Percentiles rank a stretch among this genome's conserved stretches.
Conservation (phyloP, 2,113 vertebrate species). For the Strix uralensis region DNA sequence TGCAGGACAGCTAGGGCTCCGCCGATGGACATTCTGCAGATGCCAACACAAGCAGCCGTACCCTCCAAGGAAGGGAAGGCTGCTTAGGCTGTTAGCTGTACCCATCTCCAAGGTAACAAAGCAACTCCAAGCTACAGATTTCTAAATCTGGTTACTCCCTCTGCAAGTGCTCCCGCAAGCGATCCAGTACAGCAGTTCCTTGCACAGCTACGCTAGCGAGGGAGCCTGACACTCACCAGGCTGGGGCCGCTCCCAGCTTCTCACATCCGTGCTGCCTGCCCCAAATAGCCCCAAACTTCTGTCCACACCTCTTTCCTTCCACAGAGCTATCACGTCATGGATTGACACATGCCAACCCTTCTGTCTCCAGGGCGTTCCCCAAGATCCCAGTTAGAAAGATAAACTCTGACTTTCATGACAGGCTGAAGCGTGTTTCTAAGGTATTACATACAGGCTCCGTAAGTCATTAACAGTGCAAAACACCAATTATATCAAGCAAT, state of each 20-base stretch:
- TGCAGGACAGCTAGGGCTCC: not conserved
- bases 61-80: not conserved
- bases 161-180: not conserved
- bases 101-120: slow-evolving; percentile 61
- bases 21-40: accelerated
- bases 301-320: not conserved
- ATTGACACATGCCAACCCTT: accelerated
- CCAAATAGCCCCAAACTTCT: not conserved
- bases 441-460: not conserved
- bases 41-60: not conserved
- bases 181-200: accelerated
- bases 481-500: accelerated
- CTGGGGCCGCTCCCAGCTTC: not conserved
- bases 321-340: not conserved
- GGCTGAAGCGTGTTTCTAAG: not conserved
- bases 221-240: accelerated
- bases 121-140: not conserved
- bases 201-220: accelerated
- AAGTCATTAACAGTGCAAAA: not conserved
- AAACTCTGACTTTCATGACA: accelerated
- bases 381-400: accelerated
- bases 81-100: not conserved
- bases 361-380: not conserved
- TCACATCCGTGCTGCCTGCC: not conserved
- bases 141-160: slow-evolving; percentile 25